Evolutionary conservation across 2,113 vertebrate genomes (phyloP).

Genomic region (Cygnus buccinator): DNA sequence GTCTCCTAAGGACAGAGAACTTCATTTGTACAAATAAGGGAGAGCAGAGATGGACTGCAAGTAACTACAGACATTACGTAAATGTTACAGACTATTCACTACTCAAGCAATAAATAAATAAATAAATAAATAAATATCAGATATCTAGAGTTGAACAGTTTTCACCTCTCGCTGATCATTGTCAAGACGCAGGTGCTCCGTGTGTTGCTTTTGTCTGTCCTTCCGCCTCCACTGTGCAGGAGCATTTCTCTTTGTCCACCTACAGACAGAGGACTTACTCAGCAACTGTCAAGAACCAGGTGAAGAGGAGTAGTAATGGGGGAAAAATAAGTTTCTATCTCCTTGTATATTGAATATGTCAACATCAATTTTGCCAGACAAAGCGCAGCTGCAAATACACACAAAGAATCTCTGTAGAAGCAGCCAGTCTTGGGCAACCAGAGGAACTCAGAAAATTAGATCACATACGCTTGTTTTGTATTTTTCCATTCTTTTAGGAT

Average conservation of each 20-base stretch:
- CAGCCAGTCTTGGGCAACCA: background rate
- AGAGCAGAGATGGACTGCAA: background rate
- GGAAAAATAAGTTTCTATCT: background rate
- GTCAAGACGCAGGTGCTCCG: constrained; percentile 94
- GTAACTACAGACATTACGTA: background rate
- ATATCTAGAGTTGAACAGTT: constrained; percentile 14
- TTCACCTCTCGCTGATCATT: constrained; percentile 98
- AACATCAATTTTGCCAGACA: background rate
- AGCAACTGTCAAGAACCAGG: background rate
- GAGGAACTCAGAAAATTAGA: background rate
- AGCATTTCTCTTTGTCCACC: constrained; percentile 96
- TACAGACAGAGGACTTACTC: constrained; percentile 52
- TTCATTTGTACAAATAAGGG: background rate
- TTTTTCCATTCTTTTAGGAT: background rate
- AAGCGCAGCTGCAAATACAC: background rate
- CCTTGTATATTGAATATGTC: background rate
- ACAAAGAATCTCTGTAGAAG: background rate
- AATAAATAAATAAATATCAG: background rate
- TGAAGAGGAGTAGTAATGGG: background rate
- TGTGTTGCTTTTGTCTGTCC: constrained; percentile 96
- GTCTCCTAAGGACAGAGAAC: background rate
- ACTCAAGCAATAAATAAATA: background rate
- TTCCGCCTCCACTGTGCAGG: constrained; percentile 95
- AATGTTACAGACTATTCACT: background rate
- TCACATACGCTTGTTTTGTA: background rate